Percentiles rank a stretch among this genome's conserved stretches.
phyloP scores from a whole-genome alignment of 2,113 vertebrate genomes.

The Equus quagga region DNA sequence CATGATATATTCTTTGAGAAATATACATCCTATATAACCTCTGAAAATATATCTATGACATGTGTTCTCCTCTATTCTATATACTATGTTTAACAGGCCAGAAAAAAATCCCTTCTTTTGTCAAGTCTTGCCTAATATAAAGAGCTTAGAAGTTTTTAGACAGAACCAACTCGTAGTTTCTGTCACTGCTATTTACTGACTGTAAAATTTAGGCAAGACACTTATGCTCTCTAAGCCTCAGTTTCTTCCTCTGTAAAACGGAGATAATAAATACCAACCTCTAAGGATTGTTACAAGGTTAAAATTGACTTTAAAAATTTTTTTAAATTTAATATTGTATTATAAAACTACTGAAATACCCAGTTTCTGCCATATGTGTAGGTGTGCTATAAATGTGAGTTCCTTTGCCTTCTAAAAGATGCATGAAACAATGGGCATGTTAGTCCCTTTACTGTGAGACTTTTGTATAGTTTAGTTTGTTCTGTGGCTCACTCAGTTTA shows the following conservation, averaged over 20 bases:
- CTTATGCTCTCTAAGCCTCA: not conserved
- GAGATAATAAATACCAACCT: constrained; percentile 1
- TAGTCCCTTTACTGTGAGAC: constrained; percentile 20
- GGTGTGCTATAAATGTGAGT: constrained; percentile 30
- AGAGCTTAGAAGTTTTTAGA: constrained; percentile 3
- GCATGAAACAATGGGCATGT: not conserved
- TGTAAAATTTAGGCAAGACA: constrained; percentile 38
- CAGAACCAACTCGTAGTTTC: not conserved
- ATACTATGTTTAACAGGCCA: not conserved
- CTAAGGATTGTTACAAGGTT: constrained; percentile 17
- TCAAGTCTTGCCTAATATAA: constrained; percentile 16
- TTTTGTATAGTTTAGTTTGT: constrained; percentile 55
- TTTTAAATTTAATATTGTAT: not conserved
- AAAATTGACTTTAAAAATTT: constrained; percentile 12
- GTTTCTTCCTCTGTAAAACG: constrained; percentile 12
- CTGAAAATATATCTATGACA: not conserved
- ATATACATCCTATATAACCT: not conserved
- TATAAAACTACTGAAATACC: not conserved
- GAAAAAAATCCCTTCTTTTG: not conserved
- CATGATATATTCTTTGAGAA: not conserved
- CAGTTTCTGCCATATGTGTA: constrained; percentile 32
- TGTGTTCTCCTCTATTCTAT: not conserved
- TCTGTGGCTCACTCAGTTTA: constrained; percentile 58
- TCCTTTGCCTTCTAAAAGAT: constrained; percentile 43
- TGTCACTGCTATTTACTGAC: not conserved